phyloP scores from a whole-genome alignment of 2,888 invertebrate genomes.

The Melanargia galathea region DNA sequence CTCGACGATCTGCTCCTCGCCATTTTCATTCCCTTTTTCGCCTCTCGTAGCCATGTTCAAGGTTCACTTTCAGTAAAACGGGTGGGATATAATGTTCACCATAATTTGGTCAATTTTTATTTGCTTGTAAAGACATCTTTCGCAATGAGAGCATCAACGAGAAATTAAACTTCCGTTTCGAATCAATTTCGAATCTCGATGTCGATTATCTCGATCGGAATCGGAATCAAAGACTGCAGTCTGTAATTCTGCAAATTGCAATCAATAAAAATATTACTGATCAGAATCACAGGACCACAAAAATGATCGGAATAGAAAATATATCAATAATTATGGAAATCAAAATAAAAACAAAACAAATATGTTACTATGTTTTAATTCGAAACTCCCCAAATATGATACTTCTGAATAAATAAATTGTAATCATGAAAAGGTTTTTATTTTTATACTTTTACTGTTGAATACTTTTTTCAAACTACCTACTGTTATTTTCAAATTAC shows the following conservation, averaged over 20 bases:
- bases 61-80: conserved; percentile 57
- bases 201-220: conserved; percentile 65
- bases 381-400: conserved; percentile 34
- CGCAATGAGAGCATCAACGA: conserved; percentile 67
- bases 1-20: conserved; percentile 86
- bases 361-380: conserved; percentile 49
- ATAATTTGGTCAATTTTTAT: conserved; percentile 73
- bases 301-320: no score
- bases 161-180: conserved; percentile 69
- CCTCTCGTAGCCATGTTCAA: conserved; percentile 81
- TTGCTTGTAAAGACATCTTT: conserved; percentile 69
- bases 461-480: not conserved
- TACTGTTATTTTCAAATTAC: not conserved
- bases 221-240: no score
- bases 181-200: no score
- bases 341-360: conserved; percentile 70
- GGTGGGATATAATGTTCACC: conserved; percentile 62
- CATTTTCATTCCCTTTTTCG: conserved; percentile 83
- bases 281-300: no score
- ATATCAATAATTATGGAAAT: no score
- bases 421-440: not conserved
- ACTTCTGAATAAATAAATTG: not conserved
- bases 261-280: no score
- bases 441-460: not conserved
- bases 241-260: no score